A percentile compares a stretch with the other conserved stretches of the same genome.
phyloP scores from a whole-genome alignment of 2,888 invertebrate species.

The Oligia fasciuncula region DNA sequence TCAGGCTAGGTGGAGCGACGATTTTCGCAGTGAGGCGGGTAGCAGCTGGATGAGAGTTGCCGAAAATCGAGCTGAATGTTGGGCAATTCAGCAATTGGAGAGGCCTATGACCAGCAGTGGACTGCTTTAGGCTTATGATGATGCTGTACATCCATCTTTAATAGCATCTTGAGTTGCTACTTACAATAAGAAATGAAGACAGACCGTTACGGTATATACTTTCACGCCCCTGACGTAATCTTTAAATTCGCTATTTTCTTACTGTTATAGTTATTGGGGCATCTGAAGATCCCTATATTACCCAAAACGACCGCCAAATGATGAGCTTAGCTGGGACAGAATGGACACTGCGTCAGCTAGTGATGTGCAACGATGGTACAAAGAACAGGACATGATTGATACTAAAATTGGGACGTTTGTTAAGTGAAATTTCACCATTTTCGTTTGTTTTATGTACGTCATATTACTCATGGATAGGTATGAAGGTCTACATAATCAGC shows the following conservation, averaged over 20 bases:
- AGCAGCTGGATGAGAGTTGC: neutral
- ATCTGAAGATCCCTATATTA: neutral
- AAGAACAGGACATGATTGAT: neutral
- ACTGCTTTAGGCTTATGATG: neutral
- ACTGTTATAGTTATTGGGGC: neutral
- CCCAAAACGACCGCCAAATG: conserved; percentile 3
- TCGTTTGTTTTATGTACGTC: neutral
- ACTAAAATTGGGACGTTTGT: neutral
- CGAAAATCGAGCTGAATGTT: neutral
- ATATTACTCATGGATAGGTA: neutral
- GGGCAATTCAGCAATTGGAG: neutral
- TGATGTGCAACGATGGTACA: neutral
- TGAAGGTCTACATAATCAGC: neutral
- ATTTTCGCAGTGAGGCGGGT: too few relatives aligned
- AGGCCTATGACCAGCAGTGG: neutral
- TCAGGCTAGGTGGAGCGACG: neutral
- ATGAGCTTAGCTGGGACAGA: too few relatives aligned
- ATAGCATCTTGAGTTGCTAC: neutral
- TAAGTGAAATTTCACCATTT: neutral
- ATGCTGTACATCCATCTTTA: neutral
- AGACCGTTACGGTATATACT: too few relatives aligned
- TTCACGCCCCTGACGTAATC: neutral
- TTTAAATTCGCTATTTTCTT: conserved; percentile 5
- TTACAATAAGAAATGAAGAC: neutral
- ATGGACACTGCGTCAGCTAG: neutral